Evolutionary conservation across 2,888 invertebrate genomes (phyloP), one percentile per base, ranked within the genome.

Genomic region (Syrista parreyssii): DNA sequence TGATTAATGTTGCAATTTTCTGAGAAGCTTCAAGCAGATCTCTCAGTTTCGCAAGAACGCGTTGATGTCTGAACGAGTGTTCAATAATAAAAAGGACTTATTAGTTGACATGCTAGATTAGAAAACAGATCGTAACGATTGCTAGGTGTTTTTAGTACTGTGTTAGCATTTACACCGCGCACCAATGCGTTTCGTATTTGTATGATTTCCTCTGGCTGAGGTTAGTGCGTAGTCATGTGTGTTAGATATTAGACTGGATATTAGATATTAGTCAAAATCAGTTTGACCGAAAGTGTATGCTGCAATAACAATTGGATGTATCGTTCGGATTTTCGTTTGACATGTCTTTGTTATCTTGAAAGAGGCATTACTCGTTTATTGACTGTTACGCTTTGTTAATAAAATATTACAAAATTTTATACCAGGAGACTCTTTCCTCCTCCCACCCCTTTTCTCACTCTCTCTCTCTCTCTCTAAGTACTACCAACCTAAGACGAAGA

Each of bases 321-420:
- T 74, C 74, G 80, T 81, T 83, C 81, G 81, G 30, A 83, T 81
- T 81, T 87, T 83, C 83, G 79, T 76, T 82, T 79, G 74, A 84
- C 80, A 82, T 82, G 78, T 85, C 83, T 86, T 85, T 88, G 84
- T 88, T 84, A 85, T 78, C 78, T 83, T 80, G 82, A 82, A 84
- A 82, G 82, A 86, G 81, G 84, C 84, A 86, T 87, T 82, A 84
- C 84, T 85, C 82, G 85, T 87, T 88, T 84, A 88, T 86, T 88
- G 84, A 87, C 85, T 87, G 88, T 88, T 88, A 87, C 86, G 88
- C 88, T 88, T 88, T 88, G 88, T 88, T 88, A 88, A 88, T 88
- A 88, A 86, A 87, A 87, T 83, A 84, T 78, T 83, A 80, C 74
- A 79, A 86, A 83, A 86, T 79, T 82, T 83, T 76, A 79, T 75